A percentile compares a stretch with the other conserved stretches of the same genome.
Evolutionary conservation across 2,888 invertebrate genomes (phyloP).

Genomic region (Rotaria sp.): DNA sequence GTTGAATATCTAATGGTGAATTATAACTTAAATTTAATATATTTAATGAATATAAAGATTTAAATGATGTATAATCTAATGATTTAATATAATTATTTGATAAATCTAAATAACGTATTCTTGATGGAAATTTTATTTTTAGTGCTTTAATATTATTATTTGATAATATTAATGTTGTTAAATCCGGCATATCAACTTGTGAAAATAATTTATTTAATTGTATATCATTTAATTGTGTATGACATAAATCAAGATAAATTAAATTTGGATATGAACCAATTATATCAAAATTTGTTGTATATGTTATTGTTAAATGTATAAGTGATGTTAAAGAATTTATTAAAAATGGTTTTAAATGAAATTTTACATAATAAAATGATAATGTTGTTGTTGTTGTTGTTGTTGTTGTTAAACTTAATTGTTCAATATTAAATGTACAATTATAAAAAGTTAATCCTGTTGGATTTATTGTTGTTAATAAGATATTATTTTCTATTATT

Average conservation of each 20-base stretch:
- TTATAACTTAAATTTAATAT: constrained; percentile 22
- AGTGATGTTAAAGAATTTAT: background rate
- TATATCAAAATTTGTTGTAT: background rate
- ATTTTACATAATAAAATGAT: constrained; percentile 8
- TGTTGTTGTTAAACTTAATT: background rate
- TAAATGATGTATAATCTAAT: constrained; percentile 20
- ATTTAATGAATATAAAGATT: constrained; percentile 27
- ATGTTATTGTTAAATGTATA: background rate
- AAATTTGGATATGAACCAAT: constrained; percentile 1
- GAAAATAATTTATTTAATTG: background rate
- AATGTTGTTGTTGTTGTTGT: background rate
- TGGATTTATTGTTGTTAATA: background rate
- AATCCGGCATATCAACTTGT: background rate
- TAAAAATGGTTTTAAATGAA: background rate
- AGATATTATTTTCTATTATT: background rate
- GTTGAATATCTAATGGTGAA: constrained; percentile 15
- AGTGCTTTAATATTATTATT: background rate
- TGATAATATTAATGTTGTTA: background rate
- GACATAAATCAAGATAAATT: constrained; percentile 18
- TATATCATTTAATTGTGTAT: constrained; percentile 1
- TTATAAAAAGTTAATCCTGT: background rate
- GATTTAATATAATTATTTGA: background rate
- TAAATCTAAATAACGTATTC: constrained; percentile 17
- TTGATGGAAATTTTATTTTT: background rate
- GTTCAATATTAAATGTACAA: background rate